These are phyloP conservation scores for Cryptotis parvus DNA, from an alignment of 2,113 vertebrate species.

Conservation along the genomic window DNA sequence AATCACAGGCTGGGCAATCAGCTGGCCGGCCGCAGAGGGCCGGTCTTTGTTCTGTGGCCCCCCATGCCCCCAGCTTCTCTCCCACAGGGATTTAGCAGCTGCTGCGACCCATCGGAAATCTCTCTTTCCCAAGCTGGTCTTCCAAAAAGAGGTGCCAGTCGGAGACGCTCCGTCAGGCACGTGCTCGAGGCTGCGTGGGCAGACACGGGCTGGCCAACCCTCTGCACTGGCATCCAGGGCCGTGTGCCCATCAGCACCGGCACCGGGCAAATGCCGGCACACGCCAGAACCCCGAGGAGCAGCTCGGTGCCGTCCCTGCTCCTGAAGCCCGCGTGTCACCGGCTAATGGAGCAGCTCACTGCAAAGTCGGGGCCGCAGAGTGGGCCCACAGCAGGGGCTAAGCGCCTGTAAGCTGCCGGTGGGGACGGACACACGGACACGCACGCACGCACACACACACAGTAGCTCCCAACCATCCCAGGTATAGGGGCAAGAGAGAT, in stretches of 20 bases:
- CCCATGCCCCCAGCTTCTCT: conserved; percentile 38
- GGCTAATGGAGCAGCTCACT: too few species aligned
- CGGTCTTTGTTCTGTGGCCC: conserved; percentile 31
- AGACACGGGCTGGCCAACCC: not conserved
- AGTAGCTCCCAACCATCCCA: too few species aligned
- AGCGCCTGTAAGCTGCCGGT: too few species aligned
- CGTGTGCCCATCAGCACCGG: not conserved
- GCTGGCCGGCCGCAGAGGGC: conserved; percentile 38
- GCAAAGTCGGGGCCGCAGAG: too few species aligned
- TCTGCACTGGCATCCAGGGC: not conserved
- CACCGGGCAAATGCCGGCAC: not conserved
- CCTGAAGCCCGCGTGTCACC: too few species aligned
- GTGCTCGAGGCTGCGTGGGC: conserved; percentile 18
- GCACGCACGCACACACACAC: too few species aligned
- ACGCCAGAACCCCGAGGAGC: not conserved
- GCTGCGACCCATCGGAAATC: conserved; percentile 48
- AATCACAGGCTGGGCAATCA: conserved; percentile 65
- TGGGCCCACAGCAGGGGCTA: too few species aligned
- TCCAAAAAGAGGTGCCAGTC: not conserved
- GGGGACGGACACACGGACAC: too few species aligned
- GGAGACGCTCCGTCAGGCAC: not conserved
- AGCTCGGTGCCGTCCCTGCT: not conserved
- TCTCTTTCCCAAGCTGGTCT: conserved; percentile 39
- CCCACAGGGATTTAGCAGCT: conserved; percentile 72
- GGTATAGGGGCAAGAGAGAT: too few species aligned